Evolutionary conservation across 1,140 invertebrate genomes (phyloP).

Genomic region (Caenorhabditis brenneri): DNA sequence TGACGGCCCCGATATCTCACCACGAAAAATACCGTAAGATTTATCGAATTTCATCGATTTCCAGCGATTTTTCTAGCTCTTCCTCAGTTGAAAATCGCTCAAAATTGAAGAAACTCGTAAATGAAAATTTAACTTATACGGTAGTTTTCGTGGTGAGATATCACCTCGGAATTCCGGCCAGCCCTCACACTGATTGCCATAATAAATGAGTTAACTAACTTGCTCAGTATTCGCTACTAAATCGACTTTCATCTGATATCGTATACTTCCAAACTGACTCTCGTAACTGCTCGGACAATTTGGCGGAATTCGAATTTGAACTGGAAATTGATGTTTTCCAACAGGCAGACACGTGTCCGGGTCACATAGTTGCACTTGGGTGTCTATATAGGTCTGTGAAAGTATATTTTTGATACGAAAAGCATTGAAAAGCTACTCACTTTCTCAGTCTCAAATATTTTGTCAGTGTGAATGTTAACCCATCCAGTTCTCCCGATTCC

Average conservation of each 20-base stretch:
- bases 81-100: too few species aligned
- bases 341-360: conserved; percentile 51
- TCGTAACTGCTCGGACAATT: conserved; percentile 64
- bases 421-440: conserved; percentile 38
- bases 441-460: conserved; percentile 68
- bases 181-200: conserved; percentile 4
- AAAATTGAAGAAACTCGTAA: too few species aligned
- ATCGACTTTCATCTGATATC: conserved; percentile 61
- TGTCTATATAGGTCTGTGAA: conserved; percentile 59
- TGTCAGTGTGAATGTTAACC: conserved; percentile 69
- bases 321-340: conserved; percentile 65
- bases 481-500: conserved; percentile 65
- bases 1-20: too few species aligned
- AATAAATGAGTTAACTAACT: too few species aligned
- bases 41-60: too few species aligned
- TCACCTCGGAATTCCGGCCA: not conserved
- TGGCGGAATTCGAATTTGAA: conserved; percentile 60
- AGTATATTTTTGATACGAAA: not conserved
- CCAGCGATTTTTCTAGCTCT: too few species aligned
- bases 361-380: conserved; percentile 53
- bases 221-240: conserved; percentile 62
- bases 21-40: too few species aligned
- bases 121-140: too few species aligned
- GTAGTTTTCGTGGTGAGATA: not conserved
- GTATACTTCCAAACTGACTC: conserved; percentile 66